These are phyloP conservation scores for Drosophila micromelanica DNA, from an alignment of 1,140 invertebrate species.

Conservation along the genomic window DNA sequence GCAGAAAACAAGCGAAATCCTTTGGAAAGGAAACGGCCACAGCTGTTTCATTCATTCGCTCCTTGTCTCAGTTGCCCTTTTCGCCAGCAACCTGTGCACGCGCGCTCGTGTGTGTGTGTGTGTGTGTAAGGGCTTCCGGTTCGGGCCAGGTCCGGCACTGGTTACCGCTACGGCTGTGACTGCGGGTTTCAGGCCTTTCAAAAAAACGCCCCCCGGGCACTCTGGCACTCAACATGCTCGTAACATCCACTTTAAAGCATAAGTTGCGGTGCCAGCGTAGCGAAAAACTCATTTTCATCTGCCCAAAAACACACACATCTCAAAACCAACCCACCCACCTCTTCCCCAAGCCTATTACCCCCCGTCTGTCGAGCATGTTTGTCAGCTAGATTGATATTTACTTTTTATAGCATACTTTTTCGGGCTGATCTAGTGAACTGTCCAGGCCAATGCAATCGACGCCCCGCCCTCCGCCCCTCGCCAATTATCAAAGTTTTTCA, in stretches of 20 bases:
- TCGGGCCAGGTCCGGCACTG: slow-evolving; percentile 42
- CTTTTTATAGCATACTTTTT: slow-evolving; percentile 69
- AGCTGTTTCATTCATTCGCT: slow-evolving; percentile 72
- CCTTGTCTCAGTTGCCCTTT: slow-evolving; percentile 52
- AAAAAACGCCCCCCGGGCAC: slow-evolving; percentile 19
- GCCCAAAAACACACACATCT: background rate
- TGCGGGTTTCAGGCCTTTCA: slow-evolving; percentile 5
- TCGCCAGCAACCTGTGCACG: background rate
- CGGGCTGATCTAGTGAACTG: slow-evolving; percentile 22
- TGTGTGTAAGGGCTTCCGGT: slow-evolving; percentile 40
- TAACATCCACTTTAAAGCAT: slow-evolving; percentile 77
- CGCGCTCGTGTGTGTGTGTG: background rate
- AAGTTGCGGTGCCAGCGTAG: slow-evolving; percentile 67
- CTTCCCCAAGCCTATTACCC: background rate
- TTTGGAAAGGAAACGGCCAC: slow-evolving; percentile 74
- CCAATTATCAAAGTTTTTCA: slow-evolving; percentile 18
- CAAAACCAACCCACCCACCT: background rate
- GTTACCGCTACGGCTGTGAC: background rate
- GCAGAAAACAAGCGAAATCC: slow-evolving; percentile 46
- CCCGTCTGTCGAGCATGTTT: slow-evolving; percentile 1
- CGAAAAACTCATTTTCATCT: slow-evolving; percentile 57
- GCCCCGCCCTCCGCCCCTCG: background rate
- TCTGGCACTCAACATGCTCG: slow-evolving; percentile 39
- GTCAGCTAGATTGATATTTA: slow-evolving; percentile 71
- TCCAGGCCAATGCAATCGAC: slow-evolving; percentile 20